Evolutionary conservation across 2,113 vertebrate species (phyloP), one percentile per base, ranked within the genome.

Genomic region (Syngnathus scovelli): DNA sequence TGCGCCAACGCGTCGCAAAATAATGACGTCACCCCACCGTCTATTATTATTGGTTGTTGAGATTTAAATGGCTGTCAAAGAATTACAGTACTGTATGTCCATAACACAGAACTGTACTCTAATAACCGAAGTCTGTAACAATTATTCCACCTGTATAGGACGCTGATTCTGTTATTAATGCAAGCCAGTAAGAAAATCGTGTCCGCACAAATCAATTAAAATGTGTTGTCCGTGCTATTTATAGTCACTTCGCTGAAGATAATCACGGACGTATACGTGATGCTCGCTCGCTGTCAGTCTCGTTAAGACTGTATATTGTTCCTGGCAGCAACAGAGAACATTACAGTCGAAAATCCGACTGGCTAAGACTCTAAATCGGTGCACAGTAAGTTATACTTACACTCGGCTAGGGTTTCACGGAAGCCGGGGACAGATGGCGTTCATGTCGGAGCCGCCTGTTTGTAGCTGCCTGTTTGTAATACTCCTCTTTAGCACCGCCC

Each of bases 301-400:
- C 21, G 21, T 55, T 55, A 23, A 44, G 3, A 37, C 10, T 4
- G 52, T 15, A 23, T 39, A 27, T 60, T 15, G 9, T 62, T 38
- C 23, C n/a, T 62, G 61, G 41, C 12, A 44, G 61, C 61, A 13
- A 12, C n/a, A 21, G 11, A 44, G 21, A 44, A 61, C 59, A 7
- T 43, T 61, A 61, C 59, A 61, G 38, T 61, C 10, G 21, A 44
- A 23, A 44, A 44, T 16, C 11, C 3, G 54, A 2, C 11, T 71
- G 23, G 66, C 55, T 21, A 36, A 48, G 18, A 52, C 52, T 82
- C 82, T 90, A 84, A 87, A 62, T 85, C 69, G 59, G 69, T 62
- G 19, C 67, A 66, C 77, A 67, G 82, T 61, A 78, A 81, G 74
- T 78, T 78, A 83, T 86, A 90, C 89, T 91, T 82, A 91, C 90